These are phyloP conservation scores for Acrobasis repandana DNA, from an alignment of 2,888 invertebrate genomes.

Conservation along the genomic window DNA sequence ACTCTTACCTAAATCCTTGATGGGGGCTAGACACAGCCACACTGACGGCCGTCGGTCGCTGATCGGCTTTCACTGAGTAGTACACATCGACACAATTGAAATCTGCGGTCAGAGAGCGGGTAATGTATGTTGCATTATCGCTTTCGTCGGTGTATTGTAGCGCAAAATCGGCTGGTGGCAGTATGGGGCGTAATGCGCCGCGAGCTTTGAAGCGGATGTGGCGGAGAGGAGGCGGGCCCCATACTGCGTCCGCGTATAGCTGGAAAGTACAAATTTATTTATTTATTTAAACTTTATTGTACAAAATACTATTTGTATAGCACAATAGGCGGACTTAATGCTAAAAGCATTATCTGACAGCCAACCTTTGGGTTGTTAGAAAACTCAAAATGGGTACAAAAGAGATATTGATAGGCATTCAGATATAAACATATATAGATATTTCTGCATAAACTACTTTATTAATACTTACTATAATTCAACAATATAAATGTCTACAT, in stretches of 20 bases:
- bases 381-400: no score
- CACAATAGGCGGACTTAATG: no score
- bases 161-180: slow-evolving; percentile 57
- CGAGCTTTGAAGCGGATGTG: slow-evolving; percentile 73
- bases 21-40: slow-evolving; percentile 67
- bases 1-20: slow-evolving; percentile 62
- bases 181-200: slow-evolving; percentile 60
- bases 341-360: no score
- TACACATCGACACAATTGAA: slow-evolving; percentile 51
- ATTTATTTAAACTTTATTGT: no score
- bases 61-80: slow-evolving; percentile 69
- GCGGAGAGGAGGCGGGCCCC: slow-evolving; percentile 70
- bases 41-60: slow-evolving; percentile 50
- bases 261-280: slow-evolving; percentile 35
- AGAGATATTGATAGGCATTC: no score
- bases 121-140: slow-evolving; percentile 22
- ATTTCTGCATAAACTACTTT: no score
- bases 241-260: slow-evolving; percentile 72
- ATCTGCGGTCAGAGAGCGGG: slow-evolving; percentile 54
- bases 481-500: no score
- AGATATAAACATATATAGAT: no score
- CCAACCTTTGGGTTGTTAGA: no score
- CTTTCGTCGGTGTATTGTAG: slow-evolving; percentile 56
- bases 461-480: no score
- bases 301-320: no score